These are phyloP conservation scores for Aphaenogaster rudis DNA, from an alignment of 1,140 invertebrate genomes.

Conservation along the genomic window DNA sequence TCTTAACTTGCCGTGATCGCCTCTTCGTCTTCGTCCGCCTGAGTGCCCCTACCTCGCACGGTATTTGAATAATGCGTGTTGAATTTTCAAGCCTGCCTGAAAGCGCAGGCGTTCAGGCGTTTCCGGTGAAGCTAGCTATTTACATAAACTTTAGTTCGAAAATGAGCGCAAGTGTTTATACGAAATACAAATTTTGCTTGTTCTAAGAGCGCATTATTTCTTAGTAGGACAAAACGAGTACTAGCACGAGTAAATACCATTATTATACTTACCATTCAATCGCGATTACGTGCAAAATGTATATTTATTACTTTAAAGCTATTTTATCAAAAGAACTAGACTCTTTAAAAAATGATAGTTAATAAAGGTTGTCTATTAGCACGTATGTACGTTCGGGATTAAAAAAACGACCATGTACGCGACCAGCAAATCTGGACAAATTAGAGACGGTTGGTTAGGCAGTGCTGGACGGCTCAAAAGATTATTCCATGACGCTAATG, in stretches of 20 bases:
- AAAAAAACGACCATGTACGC: constrained; percentile 24
- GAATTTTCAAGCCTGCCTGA: constrained; percentile 57
- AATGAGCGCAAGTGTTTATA: constrained; percentile 31
- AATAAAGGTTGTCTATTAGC: not conserved
- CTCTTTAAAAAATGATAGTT: not conserved
- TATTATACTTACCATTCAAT: not conserved
- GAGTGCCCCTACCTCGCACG: constrained; percentile 31
- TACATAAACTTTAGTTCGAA: constrained; percentile 17
- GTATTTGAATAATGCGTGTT: constrained; percentile 55
- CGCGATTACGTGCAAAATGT: not conserved
- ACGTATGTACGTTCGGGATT: constrained; percentile 13
- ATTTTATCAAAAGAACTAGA: not conserved
- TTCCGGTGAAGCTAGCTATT: constrained; percentile 41
- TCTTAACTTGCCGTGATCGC: constrained; percentile 59
- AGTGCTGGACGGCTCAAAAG: constrained; percentile 77
- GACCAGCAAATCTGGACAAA: constrained; percentile 68
- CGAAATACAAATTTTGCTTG: constrained; percentile 36
- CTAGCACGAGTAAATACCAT: not conserved
- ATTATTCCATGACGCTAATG: constrained; percentile 80
- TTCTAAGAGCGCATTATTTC: not conserved
- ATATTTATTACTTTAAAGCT: not conserved
- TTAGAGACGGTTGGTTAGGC: constrained; percentile 71
- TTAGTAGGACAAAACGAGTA: not conserved
- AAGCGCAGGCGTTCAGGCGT: constrained; percentile 21
- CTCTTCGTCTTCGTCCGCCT: constrained; percentile 61